Base-by-base conservation (phyloP, 2,888 invertebrate genomes). In the Pachymerium ferrugineum region DNA sequence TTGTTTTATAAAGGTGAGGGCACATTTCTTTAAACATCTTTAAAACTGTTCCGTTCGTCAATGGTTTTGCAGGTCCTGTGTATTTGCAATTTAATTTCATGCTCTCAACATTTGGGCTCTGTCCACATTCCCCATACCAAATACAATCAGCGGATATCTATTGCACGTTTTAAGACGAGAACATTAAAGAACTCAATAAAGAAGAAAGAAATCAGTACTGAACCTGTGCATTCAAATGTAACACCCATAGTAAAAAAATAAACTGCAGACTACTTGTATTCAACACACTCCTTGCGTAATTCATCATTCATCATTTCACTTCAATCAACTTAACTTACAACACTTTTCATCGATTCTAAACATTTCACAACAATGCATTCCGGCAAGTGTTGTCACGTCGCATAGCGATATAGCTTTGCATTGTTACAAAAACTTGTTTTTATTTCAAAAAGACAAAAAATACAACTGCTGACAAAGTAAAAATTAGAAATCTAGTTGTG, bases 381-480 rank as follows among this genome's bases (percentile, higher is more conserved):
- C n/a, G n/a, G n/a, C n/a, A n/a, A n/a, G n/a, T n/a, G n/a, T n/a
- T n/a, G n/a, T n/a, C n/a, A n/a, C n/a, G n/a, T n/a, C n/a, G n/a
- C n/a, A n/a, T n/a, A n/a, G n/a, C n/a, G n/a, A n/a, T n/a, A 38
- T 38, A 3, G 10, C 28, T 22, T 28, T 10, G 28, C 28, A 62
- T 6, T 62, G 22, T 62, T 62, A 62, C 28, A 62, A 62, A 62
- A 62, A 62, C 25, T 28, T 62, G 62, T 62, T 62, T 33, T 62
- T 62, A 62, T 62, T 62, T 62, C 16, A 12, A 10, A 28, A 62
- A 62, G 10, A 28, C 62, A 22, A 22, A 62, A 62, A 12, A 62
- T 38, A 62, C 62, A 28, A 25, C 25, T 62, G 28, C 25, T 25
- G 10, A 12, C 14, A 16, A 22, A 47, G 8, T 22, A 8, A 8